These are phyloP conservation scores for Ctenopoma kingsleyae DNA, from an alignment of 2,797 vertebrate species.

Conservation along the genomic window DNA sequence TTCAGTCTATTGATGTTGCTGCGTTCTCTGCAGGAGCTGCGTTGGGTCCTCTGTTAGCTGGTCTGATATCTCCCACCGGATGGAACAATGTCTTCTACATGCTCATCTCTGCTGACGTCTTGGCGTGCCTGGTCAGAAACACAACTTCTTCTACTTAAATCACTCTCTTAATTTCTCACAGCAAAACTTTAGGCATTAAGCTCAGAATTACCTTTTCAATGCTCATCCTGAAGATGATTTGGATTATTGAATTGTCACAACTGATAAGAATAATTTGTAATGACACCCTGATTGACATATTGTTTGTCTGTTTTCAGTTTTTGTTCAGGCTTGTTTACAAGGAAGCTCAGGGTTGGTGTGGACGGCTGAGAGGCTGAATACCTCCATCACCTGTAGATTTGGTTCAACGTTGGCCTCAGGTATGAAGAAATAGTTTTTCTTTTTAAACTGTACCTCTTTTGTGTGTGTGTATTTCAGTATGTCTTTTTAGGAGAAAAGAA, in stretches of 20 bases:
- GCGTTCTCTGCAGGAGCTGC: conserved; percentile 88
- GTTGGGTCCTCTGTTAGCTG: conserved; percentile 92
- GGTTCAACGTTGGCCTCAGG: background rate
- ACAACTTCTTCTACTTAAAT: background rate
- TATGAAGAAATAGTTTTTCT: background rate
- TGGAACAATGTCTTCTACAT: conserved; percentile 99
- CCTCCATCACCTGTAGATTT: background rate
- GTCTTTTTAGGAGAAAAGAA: background rate
- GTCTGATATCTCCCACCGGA: conserved; percentile 91
- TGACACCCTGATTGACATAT: background rate
- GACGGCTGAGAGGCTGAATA: conserved; percentile 85
- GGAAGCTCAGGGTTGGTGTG: conserved; percentile 88
- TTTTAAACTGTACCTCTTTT: background rate
- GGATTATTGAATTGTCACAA: background rate
- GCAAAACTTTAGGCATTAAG: background rate
- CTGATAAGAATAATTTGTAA: background rate
- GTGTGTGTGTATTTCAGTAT: background rate
- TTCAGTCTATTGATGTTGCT: background rate
- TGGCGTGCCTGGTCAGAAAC: conserved; percentile 92
- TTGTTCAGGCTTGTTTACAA: conserved; percentile 93
- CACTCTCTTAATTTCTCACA: background rate
- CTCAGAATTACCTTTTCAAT: background rate
- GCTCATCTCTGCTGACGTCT: conserved; percentile 90
- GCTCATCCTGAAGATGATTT: background rate
- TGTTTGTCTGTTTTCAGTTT: conserved; percentile 80